Conservation (phyloP, 2,797 vertebrate species). For the Lepus townsendii region DNA sequence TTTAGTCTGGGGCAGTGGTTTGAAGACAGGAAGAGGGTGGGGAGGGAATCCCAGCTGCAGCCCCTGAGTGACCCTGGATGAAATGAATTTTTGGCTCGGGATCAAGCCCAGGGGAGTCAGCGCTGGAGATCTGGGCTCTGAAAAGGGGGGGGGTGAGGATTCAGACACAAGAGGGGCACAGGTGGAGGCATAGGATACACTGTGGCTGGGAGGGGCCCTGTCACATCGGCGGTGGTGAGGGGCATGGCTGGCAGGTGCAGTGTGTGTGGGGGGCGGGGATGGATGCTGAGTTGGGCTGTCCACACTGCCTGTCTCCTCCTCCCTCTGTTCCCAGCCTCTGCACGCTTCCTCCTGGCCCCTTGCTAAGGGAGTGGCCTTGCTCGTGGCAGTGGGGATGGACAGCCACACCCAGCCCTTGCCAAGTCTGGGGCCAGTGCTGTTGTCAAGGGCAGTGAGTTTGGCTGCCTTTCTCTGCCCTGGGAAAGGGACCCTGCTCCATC, state of each 20-base stretch:
- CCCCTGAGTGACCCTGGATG: neutral
- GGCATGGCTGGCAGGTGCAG: neutral
- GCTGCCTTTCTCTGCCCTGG: neutral
- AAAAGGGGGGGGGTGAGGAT: no score
- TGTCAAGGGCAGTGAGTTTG: rapidly evolving
- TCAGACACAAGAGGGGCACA: no score
- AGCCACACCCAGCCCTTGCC: neutral
- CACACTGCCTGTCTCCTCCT: neutral
- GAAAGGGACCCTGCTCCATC: rapidly evolving
- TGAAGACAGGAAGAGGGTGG: neutral
- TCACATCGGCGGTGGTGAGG: neutral
- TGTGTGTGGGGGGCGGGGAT: neutral
- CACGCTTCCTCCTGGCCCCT: rapidly evolving
- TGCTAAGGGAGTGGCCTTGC: neutral
- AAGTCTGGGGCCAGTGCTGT: neutral
- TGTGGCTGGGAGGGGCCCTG: neutral
- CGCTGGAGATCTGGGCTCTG: neutral
- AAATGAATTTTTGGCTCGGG: neutral
- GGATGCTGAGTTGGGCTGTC: neutral
- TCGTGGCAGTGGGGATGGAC: rapidly evolving
- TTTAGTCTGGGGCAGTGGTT: neutral
- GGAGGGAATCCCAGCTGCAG: neutral
- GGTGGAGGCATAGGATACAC: neutral
- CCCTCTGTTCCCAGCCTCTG: neutral
- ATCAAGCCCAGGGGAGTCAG: neutral